Evolutionary conservation across 2,888 invertebrate species (phyloP), one percentile per base, ranked within the genome.

Genomic region (Alsophila aescularia): DNA sequence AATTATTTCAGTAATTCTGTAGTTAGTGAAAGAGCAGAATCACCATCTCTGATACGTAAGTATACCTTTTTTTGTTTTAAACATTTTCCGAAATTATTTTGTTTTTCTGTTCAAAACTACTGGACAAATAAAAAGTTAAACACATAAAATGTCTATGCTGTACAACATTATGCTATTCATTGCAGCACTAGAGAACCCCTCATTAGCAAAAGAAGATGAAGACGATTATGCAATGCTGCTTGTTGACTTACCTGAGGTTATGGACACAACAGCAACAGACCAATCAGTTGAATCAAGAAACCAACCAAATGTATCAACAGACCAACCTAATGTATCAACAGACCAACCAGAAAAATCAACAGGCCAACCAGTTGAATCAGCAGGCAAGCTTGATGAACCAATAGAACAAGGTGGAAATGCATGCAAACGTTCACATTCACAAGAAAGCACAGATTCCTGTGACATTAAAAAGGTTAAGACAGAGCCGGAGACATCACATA

Each of bases 41-140:
- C 84, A 32, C 78, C 74, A 32, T 77, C 80, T 32, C 21, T 78
- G 52, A 55, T 78, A 52, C 24, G 84, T 84, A 70, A 75, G 78
- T 69, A 32, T 41, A 24, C n/a, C 14, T 31, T 24, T 24, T 5
- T 5, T 6, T 7, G 24, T 18, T 18, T 7, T 5, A 24, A 24
- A 24, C n/a, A n/a, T n/a, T n/a, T n/a, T n/a, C n/a, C n/a, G n/a
- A n/a, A n/a, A n/a, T n/a, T n/a, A 18, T 18, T 18, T 18, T 18
- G 5, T 4, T 18, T 4, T 18, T 18, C 18, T 4, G 18, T 18
- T 5, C 18, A 18, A 18, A 18, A 18, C 5, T 5, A 18, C 2
- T 4, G 2, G 18, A 32, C 40, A 18, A 10, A 15, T 16, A 42
- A 8, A 13, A 13, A 0, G 8, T 34, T 24, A 3, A 8, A 8